phyloP scores from a whole-genome alignment of 53 echinoderm and acorn worm genomes.

The Paracentrotus lividus region DNA sequence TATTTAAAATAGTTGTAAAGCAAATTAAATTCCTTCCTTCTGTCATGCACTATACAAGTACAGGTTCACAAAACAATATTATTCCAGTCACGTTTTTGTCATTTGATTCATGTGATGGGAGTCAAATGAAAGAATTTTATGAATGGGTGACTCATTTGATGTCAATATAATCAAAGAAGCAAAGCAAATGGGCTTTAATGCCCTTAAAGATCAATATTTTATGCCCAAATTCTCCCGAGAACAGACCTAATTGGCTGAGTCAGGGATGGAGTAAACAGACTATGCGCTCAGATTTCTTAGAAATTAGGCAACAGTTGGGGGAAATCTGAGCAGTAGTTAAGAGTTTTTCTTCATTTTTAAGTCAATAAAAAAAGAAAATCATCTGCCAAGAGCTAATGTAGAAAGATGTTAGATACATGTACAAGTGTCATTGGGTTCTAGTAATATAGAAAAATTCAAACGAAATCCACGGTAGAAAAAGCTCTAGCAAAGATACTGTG shows the following conservation, averaged over 20 bases:
- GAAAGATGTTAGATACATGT: too few species aligned
- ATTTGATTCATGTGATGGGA: not conserved
- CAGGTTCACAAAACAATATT: not conserved
- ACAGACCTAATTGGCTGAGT: conserved; percentile 14
- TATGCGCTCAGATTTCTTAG: not conserved
- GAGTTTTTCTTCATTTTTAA: not conserved
- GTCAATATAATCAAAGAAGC: not conserved
- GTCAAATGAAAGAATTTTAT: not conserved
- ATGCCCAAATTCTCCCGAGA: conserved; percentile 12
- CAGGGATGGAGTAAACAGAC: not conserved
- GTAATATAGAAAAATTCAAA: too few species aligned
- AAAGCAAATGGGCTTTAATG: not conserved
- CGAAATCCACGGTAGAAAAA: too few species aligned
- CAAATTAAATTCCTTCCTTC: too few species aligned
- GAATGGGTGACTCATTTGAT: conserved; percentile 26
- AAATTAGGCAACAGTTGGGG: not conserved
- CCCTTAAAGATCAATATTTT: conserved; percentile 10
- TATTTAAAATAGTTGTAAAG: too few species aligned
- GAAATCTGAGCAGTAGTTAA: not conserved
- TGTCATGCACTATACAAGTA: too few species aligned
- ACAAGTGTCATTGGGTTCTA: too few species aligned
- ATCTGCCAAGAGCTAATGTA: too few species aligned
- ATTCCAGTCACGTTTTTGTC: conserved; percentile 3
- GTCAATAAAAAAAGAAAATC: too few species aligned
- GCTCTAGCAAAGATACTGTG: too few species aligned